Conservation (phyloP, 2,113 vertebrate species). For the Eublepharis macularius region DNA sequence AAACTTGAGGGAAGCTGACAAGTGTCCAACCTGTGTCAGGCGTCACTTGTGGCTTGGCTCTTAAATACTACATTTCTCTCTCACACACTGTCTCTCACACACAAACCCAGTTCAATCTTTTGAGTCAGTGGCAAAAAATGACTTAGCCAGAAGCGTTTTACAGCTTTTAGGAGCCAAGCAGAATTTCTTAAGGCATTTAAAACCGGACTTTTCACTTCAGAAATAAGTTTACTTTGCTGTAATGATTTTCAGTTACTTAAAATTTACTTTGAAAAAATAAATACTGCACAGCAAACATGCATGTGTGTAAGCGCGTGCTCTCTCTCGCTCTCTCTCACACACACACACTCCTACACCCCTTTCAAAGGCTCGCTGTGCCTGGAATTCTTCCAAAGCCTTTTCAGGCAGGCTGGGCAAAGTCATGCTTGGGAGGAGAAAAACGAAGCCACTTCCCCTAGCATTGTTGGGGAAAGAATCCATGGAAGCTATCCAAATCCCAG, state of each 20-base stretch:
- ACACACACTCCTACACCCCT: not conserved
- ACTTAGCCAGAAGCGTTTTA: not conserved
- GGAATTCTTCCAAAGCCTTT: not conserved
- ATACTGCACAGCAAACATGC: not conserved
- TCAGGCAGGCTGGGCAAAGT: not conserved
- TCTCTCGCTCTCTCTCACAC: too few species aligned
- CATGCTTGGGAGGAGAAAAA: not conserved
- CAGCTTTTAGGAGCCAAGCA: not conserved
- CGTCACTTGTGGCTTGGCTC: too few species aligned
- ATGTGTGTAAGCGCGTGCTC: too few species aligned
- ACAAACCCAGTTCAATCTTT: not conserved
- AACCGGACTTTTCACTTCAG: not conserved
- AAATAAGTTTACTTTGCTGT: not conserved
- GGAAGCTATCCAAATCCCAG: not conserved
- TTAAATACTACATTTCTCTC: not conserved
- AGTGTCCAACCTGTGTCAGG: too few species aligned
- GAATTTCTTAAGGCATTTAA: not conserved
- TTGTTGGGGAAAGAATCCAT: not conserved
- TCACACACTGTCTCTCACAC: not conserved
- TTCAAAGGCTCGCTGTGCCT: not conserved
- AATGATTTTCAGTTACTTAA: not conserved
- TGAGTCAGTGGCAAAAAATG: not conserved
- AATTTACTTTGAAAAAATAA: fast-evolving
- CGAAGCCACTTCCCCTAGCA: not conserved
- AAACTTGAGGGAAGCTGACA: too few species aligned